These are phyloP conservation scores for Empidonax alnorum DNA, from an alignment of 2,113 vertebrate genomes.

Conservation along the genomic window DNA sequence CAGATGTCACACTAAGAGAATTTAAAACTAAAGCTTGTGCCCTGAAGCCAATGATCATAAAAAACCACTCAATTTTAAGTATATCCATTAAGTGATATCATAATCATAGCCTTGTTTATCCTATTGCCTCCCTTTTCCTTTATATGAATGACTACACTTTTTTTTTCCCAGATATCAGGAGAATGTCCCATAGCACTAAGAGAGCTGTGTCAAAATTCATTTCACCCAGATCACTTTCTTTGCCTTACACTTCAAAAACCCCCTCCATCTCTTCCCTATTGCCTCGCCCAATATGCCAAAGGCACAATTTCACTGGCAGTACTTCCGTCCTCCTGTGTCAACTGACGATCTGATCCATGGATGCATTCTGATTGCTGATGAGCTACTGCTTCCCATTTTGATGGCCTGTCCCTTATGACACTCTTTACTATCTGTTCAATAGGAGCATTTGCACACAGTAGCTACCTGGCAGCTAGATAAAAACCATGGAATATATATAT, in stretches of 20 bases:
- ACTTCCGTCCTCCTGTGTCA: background rate
- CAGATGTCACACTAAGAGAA: background rate
- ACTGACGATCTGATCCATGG: background rate
- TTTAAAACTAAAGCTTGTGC: background rate
- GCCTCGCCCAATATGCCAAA: background rate
- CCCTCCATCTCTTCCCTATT: background rate
- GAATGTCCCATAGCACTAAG: background rate
- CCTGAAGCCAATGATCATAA: background rate
- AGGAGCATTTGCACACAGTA: background rate
- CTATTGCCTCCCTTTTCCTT: background rate
- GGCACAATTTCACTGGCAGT: background rate
- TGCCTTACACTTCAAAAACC: background rate
- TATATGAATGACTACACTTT: background rate
- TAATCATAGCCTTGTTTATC: background rate
- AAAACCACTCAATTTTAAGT: background rate
- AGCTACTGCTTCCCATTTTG: background rate
- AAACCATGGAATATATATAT: background rate
- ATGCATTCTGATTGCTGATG: background rate
- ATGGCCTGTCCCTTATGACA: background rate
- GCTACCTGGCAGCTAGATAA: constrained; percentile 43
- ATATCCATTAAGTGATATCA: background rate
- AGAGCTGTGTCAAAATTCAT: background rate
- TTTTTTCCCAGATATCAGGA: background rate
- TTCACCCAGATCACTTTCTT: background rate
- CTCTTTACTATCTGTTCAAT: background rate